A percentile compares a stretch with the other conserved stretches of the same genome.
These are phyloP conservation scores for Phodopus roborovskii DNA, from an alignment of 2,113 vertebrate genomes.

Conservation along the genomic window DNA sequence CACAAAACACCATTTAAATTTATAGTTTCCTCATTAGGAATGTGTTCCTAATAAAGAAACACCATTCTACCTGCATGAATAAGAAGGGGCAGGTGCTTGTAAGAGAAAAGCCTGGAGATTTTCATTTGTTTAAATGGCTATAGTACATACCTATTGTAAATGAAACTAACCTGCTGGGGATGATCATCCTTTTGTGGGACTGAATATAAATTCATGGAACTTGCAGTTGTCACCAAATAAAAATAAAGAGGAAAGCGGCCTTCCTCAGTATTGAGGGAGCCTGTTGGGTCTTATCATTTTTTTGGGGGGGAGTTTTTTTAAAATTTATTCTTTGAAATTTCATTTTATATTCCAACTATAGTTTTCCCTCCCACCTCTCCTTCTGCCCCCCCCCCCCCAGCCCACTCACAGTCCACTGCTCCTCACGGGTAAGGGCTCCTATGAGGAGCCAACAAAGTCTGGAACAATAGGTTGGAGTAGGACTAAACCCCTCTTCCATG, in stretches of 20 bases:
- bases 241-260: slow-evolving; percentile 71
- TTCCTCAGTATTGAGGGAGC: slow-evolving; percentile 65
- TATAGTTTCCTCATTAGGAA: slow-evolving; percentile 58
- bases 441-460: too few relatives aligned
- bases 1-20: slow-evolving; percentile 65
- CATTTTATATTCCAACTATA: too few relatives aligned
- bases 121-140: slow-evolving; percentile 38
- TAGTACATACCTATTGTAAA: neutral
- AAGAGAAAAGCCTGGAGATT: slow-evolving; percentile 12
- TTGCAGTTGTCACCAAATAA: slow-evolving; percentile 67
- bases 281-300: slow-evolving; percentile 79
- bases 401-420: too few relatives aligned
- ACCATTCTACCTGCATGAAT: neutral
- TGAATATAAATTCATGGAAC: slow-evolving; percentile 67
- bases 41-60: slow-evolving; percentile 45
- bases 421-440: too few relatives aligned
- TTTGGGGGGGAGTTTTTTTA: too few relatives aligned
- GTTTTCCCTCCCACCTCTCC: too few relatives aligned
- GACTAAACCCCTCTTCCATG: too few relatives aligned
- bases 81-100: neutral
- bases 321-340: too few relatives aligned
- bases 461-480: too few relatives aligned
- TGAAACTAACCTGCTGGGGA: slow-evolving; percentile 34
- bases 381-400: too few relatives aligned
- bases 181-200: neutral